Evolutionary conservation across 2,797 vertebrate species (phyloP).

Genomic region (Hydrophis major): DNA sequence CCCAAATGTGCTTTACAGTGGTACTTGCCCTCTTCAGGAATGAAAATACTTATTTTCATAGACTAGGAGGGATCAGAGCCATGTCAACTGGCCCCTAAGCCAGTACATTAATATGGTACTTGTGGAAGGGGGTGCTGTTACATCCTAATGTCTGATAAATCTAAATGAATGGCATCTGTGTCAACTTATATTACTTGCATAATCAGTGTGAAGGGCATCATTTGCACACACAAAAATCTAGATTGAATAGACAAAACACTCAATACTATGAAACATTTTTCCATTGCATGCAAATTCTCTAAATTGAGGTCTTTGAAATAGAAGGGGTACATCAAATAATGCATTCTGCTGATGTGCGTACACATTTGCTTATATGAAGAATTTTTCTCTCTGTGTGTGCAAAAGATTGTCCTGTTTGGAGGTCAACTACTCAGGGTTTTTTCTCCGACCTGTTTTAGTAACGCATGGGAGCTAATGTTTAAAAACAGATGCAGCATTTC

Average conservation of each 20-base stretch:
- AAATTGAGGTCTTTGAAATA: not conserved
- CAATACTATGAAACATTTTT: not conserved
- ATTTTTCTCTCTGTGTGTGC: not conserved
- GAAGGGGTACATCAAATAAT: not conserved
- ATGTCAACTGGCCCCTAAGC: not conserved
- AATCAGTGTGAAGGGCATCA: not conserved
- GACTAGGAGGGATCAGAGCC: not conserved
- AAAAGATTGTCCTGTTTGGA: not conserved
- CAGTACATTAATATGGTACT: not conserved
- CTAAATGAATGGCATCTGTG: not conserved
- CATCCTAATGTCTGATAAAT: not conserved
- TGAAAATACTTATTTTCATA: not conserved
- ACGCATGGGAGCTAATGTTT: not conserved
- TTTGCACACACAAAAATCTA: not conserved
- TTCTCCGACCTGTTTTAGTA: not conserved
- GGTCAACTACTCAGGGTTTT: not conserved
- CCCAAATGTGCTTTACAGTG: not conserved
- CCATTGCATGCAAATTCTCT: not conserved
- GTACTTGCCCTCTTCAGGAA: not conserved
- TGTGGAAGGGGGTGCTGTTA: not conserved
- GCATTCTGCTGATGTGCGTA: not conserved
- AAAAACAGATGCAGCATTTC: fast-evolving
- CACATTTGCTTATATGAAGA: not conserved
- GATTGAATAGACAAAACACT: not conserved
- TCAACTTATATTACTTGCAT: not conserved